Evolutionary conservation across 1,140 invertebrate species (phyloP), one percentile per base, ranked within the genome.

Genomic region (Ceratina calcarata): DNA sequence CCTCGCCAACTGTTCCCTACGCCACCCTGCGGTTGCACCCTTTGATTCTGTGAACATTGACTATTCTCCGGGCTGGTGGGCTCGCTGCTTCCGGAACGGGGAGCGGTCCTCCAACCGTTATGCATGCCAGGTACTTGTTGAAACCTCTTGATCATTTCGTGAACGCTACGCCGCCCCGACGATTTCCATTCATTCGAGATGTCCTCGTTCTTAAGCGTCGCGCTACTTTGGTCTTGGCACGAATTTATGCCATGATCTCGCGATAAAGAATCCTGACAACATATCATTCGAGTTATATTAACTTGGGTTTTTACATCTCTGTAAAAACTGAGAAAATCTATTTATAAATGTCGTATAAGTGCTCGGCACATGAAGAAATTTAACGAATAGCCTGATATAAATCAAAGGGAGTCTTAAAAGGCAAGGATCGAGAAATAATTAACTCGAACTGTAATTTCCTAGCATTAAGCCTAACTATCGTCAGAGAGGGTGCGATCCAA

Each of bases 131-230:
- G 91, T 67, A 89, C 87, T 82, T 91, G 89, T 65, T 91, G 91
- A 85, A 92, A 91, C 55, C 89, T 78, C 62, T 91, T 91, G 45
- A 92, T 91, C 88, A 92, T 92, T 65, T 92, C 91, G 55, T 92
- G 91, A 3, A 92, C 91, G 65, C 90, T 91, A 10, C 90, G 81
- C 10, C 91, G 84, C 57, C 84, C 85, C 0, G 88, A 16, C 67
- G 82, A 78, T 58, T 78, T 86, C 90, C 90, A 91, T 15, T 86
- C 85, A 24, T 78, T 83, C n/a, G 71, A 77, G 64, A 80, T 84
- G 20, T 88, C 88, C n/a, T 88, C 86, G 53, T 67, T 78, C 57
- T 89, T 88, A 32, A 77, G 76, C 20, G 69, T 64, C 0, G 61
- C 68, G 32, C 61, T 86, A 24, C 73, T 80, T 8, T 86, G 83